These are phyloP conservation scores for Neolamprologus brichardi DNA, from an alignment of 2,113 vertebrate species.

Conservation along the genomic window DNA sequence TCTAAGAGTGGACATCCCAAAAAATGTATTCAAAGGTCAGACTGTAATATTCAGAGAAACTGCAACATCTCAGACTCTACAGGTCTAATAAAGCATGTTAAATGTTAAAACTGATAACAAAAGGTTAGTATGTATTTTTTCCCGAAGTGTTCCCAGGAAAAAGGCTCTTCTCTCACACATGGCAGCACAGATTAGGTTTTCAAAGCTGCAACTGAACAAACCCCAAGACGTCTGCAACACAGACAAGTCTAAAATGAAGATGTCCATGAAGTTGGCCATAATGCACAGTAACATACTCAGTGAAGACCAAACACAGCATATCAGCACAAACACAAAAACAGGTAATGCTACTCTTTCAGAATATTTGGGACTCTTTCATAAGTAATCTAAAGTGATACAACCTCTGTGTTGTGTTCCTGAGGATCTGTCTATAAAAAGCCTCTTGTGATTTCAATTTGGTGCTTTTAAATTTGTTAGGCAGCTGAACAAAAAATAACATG, in stretches of 20 bases:
- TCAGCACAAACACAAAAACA: background rate
- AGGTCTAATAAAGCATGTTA: background rate
- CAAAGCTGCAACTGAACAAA: background rate
- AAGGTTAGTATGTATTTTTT: background rate
- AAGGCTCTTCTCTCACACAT: background rate
- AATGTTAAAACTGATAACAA: background rate
- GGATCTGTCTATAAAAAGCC: background rate
- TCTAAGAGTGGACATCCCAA: background rate
- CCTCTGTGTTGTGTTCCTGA: background rate
- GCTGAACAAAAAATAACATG: background rate
- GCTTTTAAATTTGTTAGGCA: background rate
- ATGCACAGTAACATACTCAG: background rate
- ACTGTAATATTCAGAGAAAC: background rate
- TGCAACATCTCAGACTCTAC: background rate
- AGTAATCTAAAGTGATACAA: background rate
- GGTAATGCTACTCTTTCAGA: background rate
- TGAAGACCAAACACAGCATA: background rate
- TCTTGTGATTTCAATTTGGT: background rate
- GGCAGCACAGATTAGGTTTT: background rate
- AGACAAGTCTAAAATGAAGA: background rate
- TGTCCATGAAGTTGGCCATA: background rate
- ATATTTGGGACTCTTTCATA: background rate
- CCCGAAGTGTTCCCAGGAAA: background rate
- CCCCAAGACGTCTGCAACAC: background rate
- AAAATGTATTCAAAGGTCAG: background rate